These are phyloP conservation scores for Mesoclemmys tuberculata DNA, from an alignment of 2,113 vertebrate species.

Conservation along the genomic window DNA sequence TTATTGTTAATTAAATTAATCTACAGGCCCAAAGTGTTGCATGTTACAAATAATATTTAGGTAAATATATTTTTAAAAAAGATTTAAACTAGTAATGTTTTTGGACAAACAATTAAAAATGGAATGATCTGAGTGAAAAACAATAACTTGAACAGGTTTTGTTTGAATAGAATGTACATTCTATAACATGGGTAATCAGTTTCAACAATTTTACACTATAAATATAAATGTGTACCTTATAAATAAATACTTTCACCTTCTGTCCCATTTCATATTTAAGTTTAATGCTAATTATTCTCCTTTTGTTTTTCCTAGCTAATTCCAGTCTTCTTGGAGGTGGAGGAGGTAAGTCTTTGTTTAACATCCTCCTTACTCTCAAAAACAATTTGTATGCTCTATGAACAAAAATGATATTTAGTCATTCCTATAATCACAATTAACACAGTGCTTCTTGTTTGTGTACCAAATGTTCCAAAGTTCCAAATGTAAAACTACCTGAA, in stretches of 20 bases:
- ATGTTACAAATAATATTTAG: neutral
- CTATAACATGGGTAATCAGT: neutral
- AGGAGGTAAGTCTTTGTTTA: slow-evolving; percentile 88
- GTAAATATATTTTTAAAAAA: neutral
- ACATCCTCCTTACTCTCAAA: slow-evolving; percentile 19
- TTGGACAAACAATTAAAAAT: neutral
- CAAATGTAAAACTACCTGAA: neutral
- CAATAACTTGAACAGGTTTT: neutral
- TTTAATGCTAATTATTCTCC: slow-evolving; percentile 55
- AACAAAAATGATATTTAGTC: neutral
- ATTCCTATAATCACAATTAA: neutral
- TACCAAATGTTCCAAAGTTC: neutral
- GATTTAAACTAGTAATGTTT: neutral
- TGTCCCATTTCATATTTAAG: slow-evolving; percentile 22
- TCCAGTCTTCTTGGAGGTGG: slow-evolving; percentile 97
- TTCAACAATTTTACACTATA: neutral
- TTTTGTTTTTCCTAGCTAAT: slow-evolving; percentile 87
- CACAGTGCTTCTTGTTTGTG: neutral
- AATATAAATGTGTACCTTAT: neutral
- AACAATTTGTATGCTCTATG: neutral
- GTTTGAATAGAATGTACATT: neutral
- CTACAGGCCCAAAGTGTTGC: neutral
- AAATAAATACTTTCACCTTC: neutral
- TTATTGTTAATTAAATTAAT: neutral
- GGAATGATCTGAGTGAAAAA: neutral